These are phyloP conservation scores for Glossophaga mutica DNA, from an alignment of 2,797 vertebrate species.

Conservation along the genomic window DNA sequence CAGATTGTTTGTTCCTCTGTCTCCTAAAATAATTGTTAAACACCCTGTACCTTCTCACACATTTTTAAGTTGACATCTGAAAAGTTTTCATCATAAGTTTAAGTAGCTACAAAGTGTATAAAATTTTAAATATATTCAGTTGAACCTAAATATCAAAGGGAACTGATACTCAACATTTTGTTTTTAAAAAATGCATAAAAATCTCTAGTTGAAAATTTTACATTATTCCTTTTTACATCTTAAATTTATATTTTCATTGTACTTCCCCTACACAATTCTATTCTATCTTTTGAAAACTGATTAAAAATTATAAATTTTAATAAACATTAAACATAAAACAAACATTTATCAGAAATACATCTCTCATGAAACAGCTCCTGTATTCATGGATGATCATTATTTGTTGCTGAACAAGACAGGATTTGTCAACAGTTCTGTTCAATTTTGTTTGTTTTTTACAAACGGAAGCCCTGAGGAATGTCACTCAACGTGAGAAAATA, in stretches of 20 bases:
- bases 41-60: neutral
- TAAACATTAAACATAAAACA: constrained; percentile 5
- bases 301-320: constrained; percentile 26
- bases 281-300: constrained; percentile 26
- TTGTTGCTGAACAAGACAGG: neutral
- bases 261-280: neutral
- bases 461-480: neutral
- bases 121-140: constrained; percentile 10
- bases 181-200: constrained; percentile 18
- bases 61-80: neutral
- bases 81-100: neutral
- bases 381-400: neutral
- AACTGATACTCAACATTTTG: constrained; percentile 36
- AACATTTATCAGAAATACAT: neutral
- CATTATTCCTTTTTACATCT: neutral
- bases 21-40: neutral
- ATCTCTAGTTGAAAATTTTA: constrained; percentile 2
- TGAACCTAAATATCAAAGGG: neutral
- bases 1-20: neutral
- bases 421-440: neutral
- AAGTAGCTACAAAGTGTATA: neutral
- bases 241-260: constrained; percentile 43
- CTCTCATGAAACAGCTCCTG: neutral
- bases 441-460: neutral
- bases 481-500: neutral